Evolutionary conservation across 2,797 vertebrate species (phyloP), one percentile per base, ranked within the genome.

Genomic region (Gallinago nigripennis): DNA sequence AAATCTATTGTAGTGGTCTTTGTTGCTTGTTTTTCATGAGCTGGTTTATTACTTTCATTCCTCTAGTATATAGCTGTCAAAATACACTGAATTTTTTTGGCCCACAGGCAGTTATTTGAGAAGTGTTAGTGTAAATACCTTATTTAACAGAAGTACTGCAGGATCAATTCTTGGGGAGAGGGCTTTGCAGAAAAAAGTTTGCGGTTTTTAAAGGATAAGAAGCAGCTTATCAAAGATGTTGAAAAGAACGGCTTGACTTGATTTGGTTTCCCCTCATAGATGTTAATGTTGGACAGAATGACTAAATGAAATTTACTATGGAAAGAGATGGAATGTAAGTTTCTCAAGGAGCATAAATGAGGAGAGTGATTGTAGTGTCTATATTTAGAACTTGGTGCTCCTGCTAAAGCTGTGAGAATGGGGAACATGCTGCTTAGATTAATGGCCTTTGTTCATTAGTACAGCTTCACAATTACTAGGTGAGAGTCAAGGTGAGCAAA

Each of bases 371-470:
- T 77, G 27, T 85, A 83, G 57, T 65, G 25, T 21, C 87, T 92
- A 6, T 91, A 78, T 80, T 93, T 86, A 51, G 84, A 83, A 57
- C 54, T 23, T 3, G 3, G 12, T 78, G 31, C 48, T 94, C 37
- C 16, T 0, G 3, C 82, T 77, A 11, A 53, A 92, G 76, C 82
- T 2, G 1, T 14, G 72, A 70, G 75, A 71, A 63, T 8, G 51
- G 37, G 57, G 57, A 77, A 13, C 41, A 54, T 76, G n/a, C 79
- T 92, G 46, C 50, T 86, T 73, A 61, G 37, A 82, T 92, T 80
- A 95, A 83, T 81, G 54, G 39, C 65, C 58, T 92, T 95, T 81
- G 79, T 86, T 93, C 72, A 4, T 78, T 86, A 83, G 85, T 91
- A 65, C 46, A 93, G 46, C 41, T 92, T 87, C 35, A 46, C 50